Evolutionary conservation across 2,888 invertebrate species (phyloP), one percentile per base, ranked within the genome.

Genomic region (Dusona sp.): DNA sequence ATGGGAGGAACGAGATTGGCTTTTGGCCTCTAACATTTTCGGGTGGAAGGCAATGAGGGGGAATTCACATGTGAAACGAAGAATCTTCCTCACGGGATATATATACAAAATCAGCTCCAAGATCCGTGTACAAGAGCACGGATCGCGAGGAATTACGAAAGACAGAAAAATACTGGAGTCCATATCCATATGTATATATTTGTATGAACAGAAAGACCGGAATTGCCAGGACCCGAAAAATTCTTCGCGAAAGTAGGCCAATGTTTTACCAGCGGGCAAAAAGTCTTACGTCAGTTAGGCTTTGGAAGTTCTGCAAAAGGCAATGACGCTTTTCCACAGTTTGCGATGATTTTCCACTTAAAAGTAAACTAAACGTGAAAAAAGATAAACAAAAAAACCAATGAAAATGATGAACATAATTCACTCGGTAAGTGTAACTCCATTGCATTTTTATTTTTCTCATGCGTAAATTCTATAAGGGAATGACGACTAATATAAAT

Each of bases 1-100:
- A 57, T 75, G 73, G 36, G 74, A 75, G 67, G 74, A 82, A 82
- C 65, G 79, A 85, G 82, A 87, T 87, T 87, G 87, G 81, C 82
- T 84, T 73, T 75, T 65, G 72, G 75, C 72, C 72, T 82, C 65
- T 82, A 74, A 72, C 79, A 82, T 85, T 87, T 79, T 70, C 29
- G 79, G 33, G 33, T 36, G 84, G 68, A 77, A 82, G 70, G 48
- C 70, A 64, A 67, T 54, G 45, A 51, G 70, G 51, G 68, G 22
- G 68, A 36, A 57, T 67, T 25, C 65, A 22, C 78, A 64, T 22
- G 42, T 42, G 45, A 79, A 80, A 42, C 33, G 72, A 48, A 79
- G 72, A 64, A 38, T 54, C 38, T 38, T 22, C 13, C 13, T 25
- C 54, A 33, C 67, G 22, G 51, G 64, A 77, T 68, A 42, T 57